A percentile compares a stretch with the other conserved stretches of the same genome.
These are phyloP conservation scores for Sericinus montela DNA, from an alignment of 2,888 invertebrate species.

Conservation along the genomic window DNA sequence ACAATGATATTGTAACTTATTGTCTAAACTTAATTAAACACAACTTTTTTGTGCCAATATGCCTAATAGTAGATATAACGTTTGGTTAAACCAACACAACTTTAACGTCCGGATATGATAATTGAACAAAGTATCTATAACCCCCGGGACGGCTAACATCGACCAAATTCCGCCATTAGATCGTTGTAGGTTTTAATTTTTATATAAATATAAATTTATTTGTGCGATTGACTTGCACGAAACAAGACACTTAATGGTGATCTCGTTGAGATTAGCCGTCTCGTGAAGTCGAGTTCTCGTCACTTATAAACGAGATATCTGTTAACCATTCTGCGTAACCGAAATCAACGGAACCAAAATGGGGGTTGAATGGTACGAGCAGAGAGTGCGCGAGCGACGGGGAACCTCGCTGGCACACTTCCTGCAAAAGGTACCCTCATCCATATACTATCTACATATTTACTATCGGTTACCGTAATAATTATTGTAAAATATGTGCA, in stretches of 20 bases:
- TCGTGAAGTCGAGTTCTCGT: slow-evolving; percentile 24
- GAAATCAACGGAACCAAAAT: neutral
- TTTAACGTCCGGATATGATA: slow-evolving; percentile 28
- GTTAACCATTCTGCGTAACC: slow-evolving; percentile 9
- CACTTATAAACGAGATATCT: slow-evolving; percentile 22
- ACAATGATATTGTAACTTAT: slow-evolving; percentile 77
- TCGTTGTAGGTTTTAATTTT: slow-evolving; percentile 1
- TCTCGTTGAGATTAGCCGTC: slow-evolving; percentile 22
- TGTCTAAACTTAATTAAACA: slow-evolving; percentile 80
- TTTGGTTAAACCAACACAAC: slow-evolving; percentile 72
- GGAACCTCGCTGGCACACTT: slow-evolving; percentile 51
- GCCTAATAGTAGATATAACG: slow-evolving; percentile 74
- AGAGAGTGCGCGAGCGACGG: slow-evolving; percentile 46
- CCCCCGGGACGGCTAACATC: slow-evolving; percentile 25
- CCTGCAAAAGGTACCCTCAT: slow-evolving; percentile 32
- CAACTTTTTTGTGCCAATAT: slow-evolving; percentile 80
- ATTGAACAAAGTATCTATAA: slow-evolving; percentile 25
- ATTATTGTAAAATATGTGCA: slow-evolving; percentile 77
- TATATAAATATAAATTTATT: slow-evolving; percentile 17
- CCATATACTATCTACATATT: slow-evolving; percentile 63
- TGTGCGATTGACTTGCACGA: slow-evolving; percentile 16
- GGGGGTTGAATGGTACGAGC: slow-evolving; percentile 21
- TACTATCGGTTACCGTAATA: slow-evolving; percentile 62
- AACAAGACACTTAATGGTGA: neutral
- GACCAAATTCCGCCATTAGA: neutral